These are phyloP conservation scores for Miniopterus natalensis DNA, from an alignment of 2,113 vertebrate species.

Conservation along the genomic window DNA sequence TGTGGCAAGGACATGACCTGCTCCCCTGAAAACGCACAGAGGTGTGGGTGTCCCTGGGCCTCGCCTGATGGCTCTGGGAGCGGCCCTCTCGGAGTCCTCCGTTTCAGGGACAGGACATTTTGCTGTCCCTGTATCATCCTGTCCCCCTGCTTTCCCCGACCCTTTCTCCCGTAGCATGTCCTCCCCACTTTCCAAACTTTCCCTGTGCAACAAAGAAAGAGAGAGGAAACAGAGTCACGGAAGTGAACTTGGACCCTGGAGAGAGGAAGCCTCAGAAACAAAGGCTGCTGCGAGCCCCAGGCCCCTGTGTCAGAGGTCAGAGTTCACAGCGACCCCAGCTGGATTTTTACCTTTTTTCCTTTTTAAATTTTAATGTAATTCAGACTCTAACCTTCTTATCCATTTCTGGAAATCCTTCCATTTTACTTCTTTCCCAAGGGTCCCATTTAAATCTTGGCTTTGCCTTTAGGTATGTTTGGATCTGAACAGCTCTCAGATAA, in stretches of 20 bases:
- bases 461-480: background rate
- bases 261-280: background rate
- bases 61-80: background rate
- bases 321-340: background rate
- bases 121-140: background rate
- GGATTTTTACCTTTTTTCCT: background rate
- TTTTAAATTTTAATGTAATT: background rate
- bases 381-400: background rate
- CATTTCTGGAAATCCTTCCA: constrained; percentile 32
- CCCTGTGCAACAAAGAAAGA: background rate
- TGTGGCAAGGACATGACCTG: rapidly evolving
- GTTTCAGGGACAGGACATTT: background rate
- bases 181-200: background rate
- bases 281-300: background rate
- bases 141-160: no score
- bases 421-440: constrained; percentile 32
- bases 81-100: background rate
- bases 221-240: background rate
- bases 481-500: constrained; percentile 25
- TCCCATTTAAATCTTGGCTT: constrained; percentile 52
- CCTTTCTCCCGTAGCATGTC: background rate
- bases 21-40: rapidly evolving
- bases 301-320: background rate
- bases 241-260: background rate
- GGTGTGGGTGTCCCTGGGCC: no score